A percentile compares a stretch with the other conserved stretches of the same genome.
Evolutionary conservation across 1,140 invertebrate genomes (phyloP).

Genomic region (Elymnias hypermnestra): DNA sequence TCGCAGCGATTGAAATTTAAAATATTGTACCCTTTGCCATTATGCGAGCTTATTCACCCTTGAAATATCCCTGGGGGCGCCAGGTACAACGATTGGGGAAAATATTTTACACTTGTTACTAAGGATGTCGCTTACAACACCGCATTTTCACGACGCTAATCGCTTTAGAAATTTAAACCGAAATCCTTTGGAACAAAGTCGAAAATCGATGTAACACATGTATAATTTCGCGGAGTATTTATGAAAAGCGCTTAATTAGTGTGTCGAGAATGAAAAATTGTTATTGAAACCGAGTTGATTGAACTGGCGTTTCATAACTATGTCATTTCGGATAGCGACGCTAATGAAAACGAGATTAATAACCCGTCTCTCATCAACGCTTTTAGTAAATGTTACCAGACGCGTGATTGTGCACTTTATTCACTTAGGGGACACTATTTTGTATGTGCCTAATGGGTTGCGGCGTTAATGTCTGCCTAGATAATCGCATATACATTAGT

Average conservation of each 20-base stretch:
- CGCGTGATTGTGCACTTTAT: slow-evolving; percentile 47
- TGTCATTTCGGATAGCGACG: slow-evolving; percentile 69
- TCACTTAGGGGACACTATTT: slow-evolving; percentile 22
- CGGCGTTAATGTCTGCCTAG: neutral
- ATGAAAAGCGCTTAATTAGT: slow-evolving; percentile 75
- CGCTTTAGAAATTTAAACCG: slow-evolving; percentile 30
- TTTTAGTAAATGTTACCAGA: slow-evolving; percentile 47
- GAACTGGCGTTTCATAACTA: slow-evolving; percentile 70
- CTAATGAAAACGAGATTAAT: slow-evolving; percentile 71
- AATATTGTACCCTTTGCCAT: slow-evolving; percentile 77
- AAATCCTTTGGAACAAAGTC: slow-evolving; percentile 28
- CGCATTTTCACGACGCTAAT: slow-evolving; percentile 32
- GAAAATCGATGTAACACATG: slow-evolving; percentile 19
- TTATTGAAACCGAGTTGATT: slow-evolving; percentile 74
- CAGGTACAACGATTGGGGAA: slow-evolving; percentile 74
- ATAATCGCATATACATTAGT: neutral
- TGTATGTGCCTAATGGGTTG: slow-evolving; percentile 15
- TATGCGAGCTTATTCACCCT: slow-evolving; percentile 77
- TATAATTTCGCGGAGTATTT: slow-evolving; percentile 49
- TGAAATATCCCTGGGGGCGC: slow-evolving; percentile 76
- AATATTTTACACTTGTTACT: slow-evolving; percentile 76
- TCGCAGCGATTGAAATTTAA: slow-evolving; percentile 76
- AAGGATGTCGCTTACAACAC: slow-evolving; percentile 68
- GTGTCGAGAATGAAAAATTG: slow-evolving; percentile 75
- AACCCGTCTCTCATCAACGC: slow-evolving; percentile 44